A percentile compares a stretch with the other conserved stretches of the same genome.
Conservation (phyloP, 2,888 invertebrate species). For the Hymenopus coronatus region DNA sequence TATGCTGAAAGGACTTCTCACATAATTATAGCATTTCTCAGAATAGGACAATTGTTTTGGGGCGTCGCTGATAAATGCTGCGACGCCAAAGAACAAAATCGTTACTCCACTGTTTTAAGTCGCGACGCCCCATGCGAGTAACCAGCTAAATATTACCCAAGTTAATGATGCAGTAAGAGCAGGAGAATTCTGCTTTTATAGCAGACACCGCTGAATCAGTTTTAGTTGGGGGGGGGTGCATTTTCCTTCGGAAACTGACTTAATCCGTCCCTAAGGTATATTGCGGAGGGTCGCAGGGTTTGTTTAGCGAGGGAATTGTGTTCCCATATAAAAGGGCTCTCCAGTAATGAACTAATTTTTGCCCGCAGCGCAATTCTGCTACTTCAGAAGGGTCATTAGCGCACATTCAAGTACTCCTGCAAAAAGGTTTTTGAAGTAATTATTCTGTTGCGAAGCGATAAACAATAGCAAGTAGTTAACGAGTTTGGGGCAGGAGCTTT, state of each 20-base stretch:
- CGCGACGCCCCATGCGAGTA: background rate
- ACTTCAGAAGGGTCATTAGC: background rate
- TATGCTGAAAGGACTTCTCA: background rate
- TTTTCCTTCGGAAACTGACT: background rate
- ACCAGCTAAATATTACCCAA: background rate
- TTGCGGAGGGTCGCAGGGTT: background rate
- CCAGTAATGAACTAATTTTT: background rate
- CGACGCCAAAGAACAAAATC: background rate
- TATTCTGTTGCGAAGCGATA: background rate
- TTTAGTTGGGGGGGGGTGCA: background rate
- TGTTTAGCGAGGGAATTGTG: background rate
- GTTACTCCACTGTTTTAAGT: background rate
- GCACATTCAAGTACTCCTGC: background rate
- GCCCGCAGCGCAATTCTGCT: background rate
- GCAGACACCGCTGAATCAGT: background rate
- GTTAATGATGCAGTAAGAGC: background rate
- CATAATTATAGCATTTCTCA: background rate
- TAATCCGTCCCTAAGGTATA: conserved; percentile 4
- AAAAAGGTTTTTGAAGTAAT: background rate
- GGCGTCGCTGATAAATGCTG: background rate
- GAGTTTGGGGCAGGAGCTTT: background rate
- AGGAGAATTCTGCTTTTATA: background rate
- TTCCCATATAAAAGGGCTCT: background rate
- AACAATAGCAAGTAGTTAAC: background rate
- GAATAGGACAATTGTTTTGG: background rate